phyloP scores from a whole-genome alignment of 2,797 vertebrate genomes.

The Danio choprae region DNA sequence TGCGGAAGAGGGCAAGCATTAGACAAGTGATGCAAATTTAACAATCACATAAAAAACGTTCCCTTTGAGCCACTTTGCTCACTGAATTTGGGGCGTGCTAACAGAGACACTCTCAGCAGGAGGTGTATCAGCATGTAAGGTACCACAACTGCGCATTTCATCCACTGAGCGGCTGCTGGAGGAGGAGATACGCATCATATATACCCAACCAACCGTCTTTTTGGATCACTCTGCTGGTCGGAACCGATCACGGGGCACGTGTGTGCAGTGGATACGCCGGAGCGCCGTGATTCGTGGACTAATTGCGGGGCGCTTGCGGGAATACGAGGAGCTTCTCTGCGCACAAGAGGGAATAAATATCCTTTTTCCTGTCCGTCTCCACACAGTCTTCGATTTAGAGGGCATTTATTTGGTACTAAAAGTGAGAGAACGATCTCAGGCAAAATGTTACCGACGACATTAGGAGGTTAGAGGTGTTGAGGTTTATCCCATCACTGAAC shows the following conservation, averaged over 20 bases:
- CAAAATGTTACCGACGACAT: slow-evolving; percentile 64
- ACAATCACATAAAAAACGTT: slow-evolving; percentile 8
- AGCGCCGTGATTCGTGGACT: slow-evolving; percentile 58
- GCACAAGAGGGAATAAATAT: slow-evolving; percentile 52
- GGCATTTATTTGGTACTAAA: slow-evolving; percentile 7
- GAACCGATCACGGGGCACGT: slow-evolving; percentile 55
- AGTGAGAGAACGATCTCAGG: slow-evolving; percentile 51
- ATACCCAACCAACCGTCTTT: slow-evolving; percentile 66
- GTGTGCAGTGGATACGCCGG: slow-evolving; percentile 34
- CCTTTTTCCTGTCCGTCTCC: background rate
- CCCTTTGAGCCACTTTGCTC: slow-evolving; percentile 23
- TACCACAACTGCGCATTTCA: slow-evolving; percentile 56
- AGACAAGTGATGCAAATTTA: slow-evolving; percentile 15
- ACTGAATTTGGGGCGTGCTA: slow-evolving; percentile 51
- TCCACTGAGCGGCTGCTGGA: slow-evolving; percentile 70
- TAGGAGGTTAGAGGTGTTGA: slow-evolving; percentile 40
- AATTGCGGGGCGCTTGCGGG: slow-evolving; percentile 60
- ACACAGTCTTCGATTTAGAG: background rate
- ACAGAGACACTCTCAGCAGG: slow-evolving; percentile 68
- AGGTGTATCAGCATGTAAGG: slow-evolving; percentile 70
- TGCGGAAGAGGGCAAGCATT: background rate
- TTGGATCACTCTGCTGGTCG: slow-evolving; percentile 65
- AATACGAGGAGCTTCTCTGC: slow-evolving; percentile 66
- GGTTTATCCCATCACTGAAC: slow-evolving; percentile 38
- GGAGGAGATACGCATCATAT: slow-evolving; percentile 72